Evolutionary conservation across 2,888 invertebrate species (phyloP).

Genomic region (Luperina testacea): DNA sequence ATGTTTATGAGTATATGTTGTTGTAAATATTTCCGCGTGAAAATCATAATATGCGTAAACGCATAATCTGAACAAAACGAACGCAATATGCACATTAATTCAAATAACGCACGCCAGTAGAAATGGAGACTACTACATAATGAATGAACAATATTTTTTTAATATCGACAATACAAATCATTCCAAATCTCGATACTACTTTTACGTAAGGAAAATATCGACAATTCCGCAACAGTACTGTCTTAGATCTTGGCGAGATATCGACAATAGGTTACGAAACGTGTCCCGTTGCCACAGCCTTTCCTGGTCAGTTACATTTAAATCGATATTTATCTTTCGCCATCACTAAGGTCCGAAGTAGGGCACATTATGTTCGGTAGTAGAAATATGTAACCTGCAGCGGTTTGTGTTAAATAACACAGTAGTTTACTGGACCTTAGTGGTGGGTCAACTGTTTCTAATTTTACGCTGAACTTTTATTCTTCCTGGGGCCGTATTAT

Average conservation of each 20-base stretch:
- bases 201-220: constrained; percentile 67
- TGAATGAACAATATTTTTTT: constrained; percentile 31
- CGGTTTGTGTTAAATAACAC: constrained; percentile 47
- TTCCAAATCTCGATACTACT: constrained; percentile 36
- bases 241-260: constrained; percentile 62
- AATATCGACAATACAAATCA: constrained; percentile 30
- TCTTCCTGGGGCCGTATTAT: no score
- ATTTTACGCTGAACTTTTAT: not conserved
- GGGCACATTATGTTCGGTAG: constrained; percentile 48
- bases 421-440: constrained; percentile 34
- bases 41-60: constrained; percentile 23
- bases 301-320: constrained; percentile 75
- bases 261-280: constrained; percentile 73
- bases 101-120: constrained; percentile 21
- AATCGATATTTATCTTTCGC: constrained; percentile 62
- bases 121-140: constrained; percentile 33
- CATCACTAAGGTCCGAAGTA: constrained; percentile 56
- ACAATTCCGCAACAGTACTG: constrained; percentile 62
- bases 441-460: constrained; percentile 30
- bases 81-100: constrained; percentile 44
- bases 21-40: constrained; percentile 43
- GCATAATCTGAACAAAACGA: constrained; percentile 24
- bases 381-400: constrained; percentile 54
- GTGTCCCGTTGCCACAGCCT: constrained; percentile 65
- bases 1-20: not conserved